Conservation (phyloP, 2,797 vertebrate genomes). For the Buceros bicornis region DNA sequence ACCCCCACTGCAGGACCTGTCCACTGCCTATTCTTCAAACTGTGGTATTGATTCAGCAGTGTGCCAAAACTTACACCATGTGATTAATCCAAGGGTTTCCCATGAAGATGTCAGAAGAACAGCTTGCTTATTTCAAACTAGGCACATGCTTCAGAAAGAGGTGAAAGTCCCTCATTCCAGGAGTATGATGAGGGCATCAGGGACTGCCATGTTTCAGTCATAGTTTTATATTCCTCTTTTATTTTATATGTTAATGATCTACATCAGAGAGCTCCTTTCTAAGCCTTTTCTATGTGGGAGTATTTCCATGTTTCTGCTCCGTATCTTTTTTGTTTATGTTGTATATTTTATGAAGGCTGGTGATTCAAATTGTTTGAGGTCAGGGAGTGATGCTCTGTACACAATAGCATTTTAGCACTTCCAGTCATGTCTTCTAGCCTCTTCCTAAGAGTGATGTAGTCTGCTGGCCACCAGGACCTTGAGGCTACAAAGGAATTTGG, state of each 20-base stretch:
- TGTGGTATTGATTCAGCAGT: not conserved
- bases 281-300: not conserved
- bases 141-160: not conserved
- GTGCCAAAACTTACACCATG: not conserved
- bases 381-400: not conserved
- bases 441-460: conserved; percentile 27
- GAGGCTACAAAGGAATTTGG: conserved; percentile 55
- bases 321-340: not conserved
- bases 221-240: not conserved
- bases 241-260: not conserved
- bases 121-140: not conserved
- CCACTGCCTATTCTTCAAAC: not conserved
- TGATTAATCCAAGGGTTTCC: not conserved
- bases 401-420: conserved; percentile 39
- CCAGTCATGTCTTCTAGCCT: conserved; percentile 19
- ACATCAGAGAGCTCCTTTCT: not conserved
- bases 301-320: not conserved
- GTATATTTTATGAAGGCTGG: not conserved
- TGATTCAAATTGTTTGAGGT: conserved; percentile 14
- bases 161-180: not conserved
- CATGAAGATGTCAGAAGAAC: not conserved
- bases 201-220: not conserved
- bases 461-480: conserved; percentile 26
- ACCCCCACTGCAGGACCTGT: not conserved
- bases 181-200: not conserved